Conservation (phyloP, 1,140 invertebrate genomes). For the Diorhabda carinulata region DNA sequence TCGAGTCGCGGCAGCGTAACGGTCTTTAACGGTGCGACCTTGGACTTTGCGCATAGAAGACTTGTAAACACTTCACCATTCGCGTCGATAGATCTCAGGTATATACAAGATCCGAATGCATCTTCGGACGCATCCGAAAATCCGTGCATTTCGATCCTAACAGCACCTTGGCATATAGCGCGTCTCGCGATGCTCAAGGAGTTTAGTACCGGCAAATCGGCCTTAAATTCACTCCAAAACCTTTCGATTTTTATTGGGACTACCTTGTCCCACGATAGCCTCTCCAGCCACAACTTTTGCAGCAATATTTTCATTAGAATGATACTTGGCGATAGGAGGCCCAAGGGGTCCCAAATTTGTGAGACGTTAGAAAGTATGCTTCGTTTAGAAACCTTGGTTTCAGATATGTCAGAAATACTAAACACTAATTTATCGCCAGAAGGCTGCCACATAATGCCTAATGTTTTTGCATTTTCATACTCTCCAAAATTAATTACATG, state of each 20-base stretch:
- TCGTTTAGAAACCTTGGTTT: not conserved
- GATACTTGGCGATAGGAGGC: conserved; percentile 11
- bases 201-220: not conserved
- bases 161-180: not conserved
- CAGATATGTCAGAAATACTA: no score
- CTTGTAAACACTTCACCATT: conserved; percentile 14
- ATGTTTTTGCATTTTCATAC: no score
- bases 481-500: no score
- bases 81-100: conserved; percentile 13
- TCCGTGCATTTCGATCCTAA: conserved; percentile 11
- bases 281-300: conserved; percentile 9
- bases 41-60: conserved; percentile 28
- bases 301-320: conserved; percentile 17
- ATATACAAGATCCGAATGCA: conserved; percentile 5
- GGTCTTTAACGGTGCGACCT: conserved; percentile 24
- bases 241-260: conserved; percentile 3
- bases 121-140: conserved; percentile 21
- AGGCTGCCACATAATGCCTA: no score
- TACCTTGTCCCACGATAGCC: conserved; percentile 18
- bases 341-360: conserved; percentile 17
- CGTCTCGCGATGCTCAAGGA: conserved; percentile 7
- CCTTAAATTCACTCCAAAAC: conserved; percentile 6
- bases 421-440: no score
- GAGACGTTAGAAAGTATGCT: conserved; percentile 8
- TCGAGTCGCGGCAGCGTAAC: not conserved